A percentile compares a stretch with the other conserved stretches of the same genome.
These are phyloP conservation scores for Echeneis naucrates DNA, from an alignment of 2,797 vertebrate species.

Conservation along the genomic window DNA sequence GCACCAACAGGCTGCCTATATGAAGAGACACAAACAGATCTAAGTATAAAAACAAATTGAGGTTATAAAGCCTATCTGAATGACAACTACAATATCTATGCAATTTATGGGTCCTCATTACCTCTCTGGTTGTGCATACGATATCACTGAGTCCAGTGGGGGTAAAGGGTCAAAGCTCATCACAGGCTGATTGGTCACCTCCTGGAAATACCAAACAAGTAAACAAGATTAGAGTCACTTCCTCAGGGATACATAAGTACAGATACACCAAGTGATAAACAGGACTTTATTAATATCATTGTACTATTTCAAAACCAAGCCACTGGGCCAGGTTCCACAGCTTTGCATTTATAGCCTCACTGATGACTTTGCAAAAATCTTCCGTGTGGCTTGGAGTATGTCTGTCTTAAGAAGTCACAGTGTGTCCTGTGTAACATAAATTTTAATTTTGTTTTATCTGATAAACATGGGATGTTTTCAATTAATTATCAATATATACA, in stretches of 20 bases:
- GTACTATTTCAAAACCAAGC: neutral
- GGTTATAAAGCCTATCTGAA: neutral
- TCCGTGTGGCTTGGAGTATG: neutral
- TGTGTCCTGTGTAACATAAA: too few relatives aligned
- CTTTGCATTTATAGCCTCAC: neutral
- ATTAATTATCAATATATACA: neutral
- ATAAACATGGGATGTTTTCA: neutral
- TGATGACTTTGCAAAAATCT: neutral
- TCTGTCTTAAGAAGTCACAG: neutral
- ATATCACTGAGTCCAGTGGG: slow-evolving; percentile 91
- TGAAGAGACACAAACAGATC: slow-evolving; percentile 16
- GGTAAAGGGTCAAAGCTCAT: slow-evolving; percentile 97
- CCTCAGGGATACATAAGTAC: neutral
- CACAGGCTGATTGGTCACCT: slow-evolving; percentile 94
- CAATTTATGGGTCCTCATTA: slow-evolving; percentile 60
- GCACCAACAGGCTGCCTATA: slow-evolving; percentile 79
- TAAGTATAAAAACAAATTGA: neutral
- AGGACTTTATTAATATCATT: neutral
- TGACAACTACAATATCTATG: neutral
- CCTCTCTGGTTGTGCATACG: slow-evolving; percentile 95
- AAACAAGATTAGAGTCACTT: slow-evolving; percentile 1
- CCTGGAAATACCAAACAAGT: slow-evolving; percentile 79
- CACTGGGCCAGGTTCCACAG: neutral
- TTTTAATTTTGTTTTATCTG: neutral
- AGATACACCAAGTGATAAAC: neutral